A percentile compares a stretch with the other conserved stretches of the same genome.
phyloP scores from a whole-genome alignment of 2,797 vertebrate genomes.

The Helarctos malayanus region DNA sequence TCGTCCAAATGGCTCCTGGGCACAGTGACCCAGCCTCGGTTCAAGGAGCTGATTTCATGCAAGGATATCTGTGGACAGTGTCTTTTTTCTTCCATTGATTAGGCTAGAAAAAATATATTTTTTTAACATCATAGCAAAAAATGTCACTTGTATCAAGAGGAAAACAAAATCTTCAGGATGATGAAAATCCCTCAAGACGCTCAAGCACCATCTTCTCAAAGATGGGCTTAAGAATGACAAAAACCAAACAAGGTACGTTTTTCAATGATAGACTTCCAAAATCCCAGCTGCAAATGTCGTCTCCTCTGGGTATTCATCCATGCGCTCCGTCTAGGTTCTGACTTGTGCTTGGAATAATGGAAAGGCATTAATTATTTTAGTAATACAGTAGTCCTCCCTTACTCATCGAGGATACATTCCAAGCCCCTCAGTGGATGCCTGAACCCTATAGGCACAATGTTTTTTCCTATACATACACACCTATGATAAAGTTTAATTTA shows the following conservation, averaged over 20 bases:
- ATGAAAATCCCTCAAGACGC: neutral
- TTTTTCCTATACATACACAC: neutral
- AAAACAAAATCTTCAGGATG: slow-evolving; percentile 45
- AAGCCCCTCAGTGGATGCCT: neutral
- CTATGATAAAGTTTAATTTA: neutral
- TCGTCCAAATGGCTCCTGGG: neutral
- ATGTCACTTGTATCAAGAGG: slow-evolving; percentile 11
- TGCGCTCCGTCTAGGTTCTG: neutral
- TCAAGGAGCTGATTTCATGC: neutral
- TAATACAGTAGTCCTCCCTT: neutral
- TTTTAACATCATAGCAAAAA: neutral
- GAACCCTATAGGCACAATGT: neutral
- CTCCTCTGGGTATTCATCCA: neutral
- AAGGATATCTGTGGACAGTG: neutral
- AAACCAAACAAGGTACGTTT: neutral
- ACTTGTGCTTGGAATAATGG: neutral
- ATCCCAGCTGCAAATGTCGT: neutral
- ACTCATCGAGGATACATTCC: neutral
- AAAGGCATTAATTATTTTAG: neutral
- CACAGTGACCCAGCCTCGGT: neutral
- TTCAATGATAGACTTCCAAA: neutral
- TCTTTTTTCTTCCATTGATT: slow-evolving; percentile 11
- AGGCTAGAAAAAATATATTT: neutral
- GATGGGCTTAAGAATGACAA: neutral
- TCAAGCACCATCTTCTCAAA: slow-evolving; percentile 48